Percentiles rank a stretch among this genome's conserved stretches.
phyloP scores from a whole-genome alignment of 2,797 vertebrate genomes.

The Aeoliscus strigatus region DNA sequence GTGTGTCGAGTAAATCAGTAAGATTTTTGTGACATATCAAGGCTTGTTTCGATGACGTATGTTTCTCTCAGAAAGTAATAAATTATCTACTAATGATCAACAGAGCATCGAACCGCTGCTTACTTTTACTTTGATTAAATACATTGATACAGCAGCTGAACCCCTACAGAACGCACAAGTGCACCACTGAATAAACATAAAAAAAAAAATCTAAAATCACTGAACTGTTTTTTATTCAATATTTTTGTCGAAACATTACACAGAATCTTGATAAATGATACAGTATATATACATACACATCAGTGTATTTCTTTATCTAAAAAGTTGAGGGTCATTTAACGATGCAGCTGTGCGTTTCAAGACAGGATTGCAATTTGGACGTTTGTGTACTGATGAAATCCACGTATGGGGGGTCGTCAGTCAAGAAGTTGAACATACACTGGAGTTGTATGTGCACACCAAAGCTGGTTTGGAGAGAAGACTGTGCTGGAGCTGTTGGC shows the following conservation, averaged over 20 bases:
- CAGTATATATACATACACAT: slow-evolving; percentile 80
- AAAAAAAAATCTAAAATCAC: slow-evolving; percentile 60
- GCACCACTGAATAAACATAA: slow-evolving; percentile 21
- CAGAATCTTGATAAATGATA: slow-evolving; percentile 76
- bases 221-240: slow-evolving; percentile 74
- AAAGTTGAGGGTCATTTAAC: slow-evolving; percentile 71
- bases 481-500: slow-evolving; percentile 57
- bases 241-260: slow-evolving; percentile 79
- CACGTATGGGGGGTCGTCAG: slow-evolving; percentile 34
- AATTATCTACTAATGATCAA: no score
- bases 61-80: no score
- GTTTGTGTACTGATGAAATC: slow-evolving; percentile 57
- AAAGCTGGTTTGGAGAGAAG: slow-evolving; percentile 49
- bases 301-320: slow-evolving; percentile 75
- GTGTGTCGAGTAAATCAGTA: no score
- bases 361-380: slow-evolving; percentile 66
- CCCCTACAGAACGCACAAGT: no score
- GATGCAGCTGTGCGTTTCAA: slow-evolving; percentile 77
- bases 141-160: no score
- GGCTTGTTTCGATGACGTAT: no score
- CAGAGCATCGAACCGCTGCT: no score
- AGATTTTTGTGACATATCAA: no score
- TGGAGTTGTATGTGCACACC: slow-evolving; percentile 49
- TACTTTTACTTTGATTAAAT: no score
- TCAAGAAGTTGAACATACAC: slow-evolving; percentile 39